Percentiles rank a stretch among this genome's conserved stretches.
These are phyloP conservation scores for Lepidurus packardi DNA, from an alignment of 1,140 invertebrate species.

Conservation along the genomic window DNA sequence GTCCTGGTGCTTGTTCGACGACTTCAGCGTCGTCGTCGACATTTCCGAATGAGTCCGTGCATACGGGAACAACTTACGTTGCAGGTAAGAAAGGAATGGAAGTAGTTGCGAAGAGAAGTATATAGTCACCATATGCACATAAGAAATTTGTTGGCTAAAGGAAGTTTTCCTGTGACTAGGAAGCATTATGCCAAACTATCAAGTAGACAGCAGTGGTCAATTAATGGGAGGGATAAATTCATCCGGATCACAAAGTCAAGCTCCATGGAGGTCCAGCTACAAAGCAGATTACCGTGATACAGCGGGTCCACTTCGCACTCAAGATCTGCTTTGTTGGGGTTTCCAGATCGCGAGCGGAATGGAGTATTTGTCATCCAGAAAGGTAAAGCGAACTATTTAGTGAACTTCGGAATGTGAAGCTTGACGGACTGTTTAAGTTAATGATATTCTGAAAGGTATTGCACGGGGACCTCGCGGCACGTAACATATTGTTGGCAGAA, in stretches of 20 bases:
- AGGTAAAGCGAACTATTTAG: constrained; percentile 50
- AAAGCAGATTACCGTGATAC: constrained; percentile 53
- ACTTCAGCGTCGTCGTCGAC: neutral
- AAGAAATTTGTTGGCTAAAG: constrained; percentile 25
- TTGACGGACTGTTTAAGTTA: neutral
- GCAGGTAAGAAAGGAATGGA: neutral
- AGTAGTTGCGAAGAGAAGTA: neutral
- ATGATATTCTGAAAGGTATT: constrained; percentile 41
- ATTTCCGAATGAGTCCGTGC: neutral
- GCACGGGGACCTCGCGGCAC: constrained; percentile 53
- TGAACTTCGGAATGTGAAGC: neutral
- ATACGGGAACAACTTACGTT: too few species aligned
- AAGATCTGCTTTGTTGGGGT: constrained; percentile 80
- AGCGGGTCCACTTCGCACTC: constrained; percentile 54
- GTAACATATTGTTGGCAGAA: constrained; percentile 51
- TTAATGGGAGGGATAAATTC: constrained; percentile 51
- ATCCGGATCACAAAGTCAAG: constrained; percentile 46
- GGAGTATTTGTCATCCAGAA: constrained; percentile 83
- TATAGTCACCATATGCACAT: neutral
- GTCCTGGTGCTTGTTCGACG: too few species aligned
- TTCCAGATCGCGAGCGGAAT: constrained; percentile 92
- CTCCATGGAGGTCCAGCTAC: constrained; percentile 68
- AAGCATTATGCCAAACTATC: constrained; percentile 38
- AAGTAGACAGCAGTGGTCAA: constrained; percentile 31
- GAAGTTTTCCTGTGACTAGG: constrained; percentile 37